Evolutionary conservation across 2,113 vertebrate species (phyloP), one percentile per base, ranked within the genome.

Genomic region (Oreochromis tanganicae): DNA sequence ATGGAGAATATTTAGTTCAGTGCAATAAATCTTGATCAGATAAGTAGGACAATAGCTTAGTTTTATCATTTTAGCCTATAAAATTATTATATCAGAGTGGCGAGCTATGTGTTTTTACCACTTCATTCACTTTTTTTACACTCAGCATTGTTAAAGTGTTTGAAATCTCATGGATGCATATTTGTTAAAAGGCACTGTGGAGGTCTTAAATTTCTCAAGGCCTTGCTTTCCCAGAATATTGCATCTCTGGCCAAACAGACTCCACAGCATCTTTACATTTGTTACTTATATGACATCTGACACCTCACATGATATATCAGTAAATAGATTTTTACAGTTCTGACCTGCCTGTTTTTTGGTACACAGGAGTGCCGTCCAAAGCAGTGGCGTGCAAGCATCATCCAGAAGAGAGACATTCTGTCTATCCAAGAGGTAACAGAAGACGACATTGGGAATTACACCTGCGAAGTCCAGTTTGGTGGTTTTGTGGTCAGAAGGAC

Each of bases 371-470:
- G 96, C 55, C 95, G 75, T 82, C 94, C 94, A 81, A 98, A 97
- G 96, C 96, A 96, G 1, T 99, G 98, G 98, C 96, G 97, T 78
- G 95, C 97, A 88, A 98, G 96, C 89, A 96, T 99, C 94, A 89
- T 97, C 61, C 97, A 98, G 93, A 98, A 97, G 96, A 97, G 96
- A 94, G 97, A 98, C 86, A 97, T 95, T 6, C 96, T 99, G 82
- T 96, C 98, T 17, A 97, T 99, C 95, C 97, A 97, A 93, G 98
- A 99, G 86, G 98, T 99, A 85, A 98, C 95, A 94, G 98, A 99
- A 95, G 98, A 99, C 88, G 98, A 99, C 95, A 98, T 98, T 95
- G 98, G 98, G 93, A 99, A 99, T 97, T 99, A 99, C 78, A 99
- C 98, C 55, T 99, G 98, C 87, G 98, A 99, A 94, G 95, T 99